Conservation (phyloP, 2,888 invertebrate genomes). For the Podotricha telesiphe region DNA sequence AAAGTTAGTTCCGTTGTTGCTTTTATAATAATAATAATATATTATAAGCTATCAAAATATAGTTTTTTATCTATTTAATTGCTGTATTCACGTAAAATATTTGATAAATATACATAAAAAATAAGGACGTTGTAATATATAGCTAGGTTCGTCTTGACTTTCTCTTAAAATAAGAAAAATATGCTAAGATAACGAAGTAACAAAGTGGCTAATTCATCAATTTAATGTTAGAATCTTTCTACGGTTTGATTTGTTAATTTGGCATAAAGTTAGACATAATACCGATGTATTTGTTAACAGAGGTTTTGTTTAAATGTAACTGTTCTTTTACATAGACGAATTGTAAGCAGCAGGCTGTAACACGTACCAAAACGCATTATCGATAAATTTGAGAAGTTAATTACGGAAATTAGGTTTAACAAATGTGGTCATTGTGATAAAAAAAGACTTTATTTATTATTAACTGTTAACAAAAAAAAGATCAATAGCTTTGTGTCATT, state of each 20-base stretch:
- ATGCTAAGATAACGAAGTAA: neutral
- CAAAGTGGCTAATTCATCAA: slow-evolving; percentile 7
- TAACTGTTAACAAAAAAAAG: too few relatives aligned
- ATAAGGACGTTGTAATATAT: slow-evolving; percentile 1
- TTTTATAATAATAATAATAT: too few relatives aligned
- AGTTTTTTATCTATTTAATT: neutral
- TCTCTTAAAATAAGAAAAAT: slow-evolving; percentile 4
- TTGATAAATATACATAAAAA: slow-evolving; percentile 1
- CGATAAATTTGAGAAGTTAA: too few relatives aligned
- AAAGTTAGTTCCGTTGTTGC: too few relatives aligned
- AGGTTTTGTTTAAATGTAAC: neutral
- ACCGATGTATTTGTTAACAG: neutral
- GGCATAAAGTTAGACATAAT: neutral
- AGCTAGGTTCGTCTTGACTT: neutral
- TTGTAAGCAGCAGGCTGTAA: too few relatives aligned
- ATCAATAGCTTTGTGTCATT: too few relatives aligned
- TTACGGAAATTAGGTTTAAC: too few relatives aligned
- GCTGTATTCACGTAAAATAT: neutral
- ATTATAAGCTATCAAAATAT: too few relatives aligned
- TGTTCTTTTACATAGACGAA: too few relatives aligned
- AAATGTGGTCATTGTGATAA: too few relatives aligned
- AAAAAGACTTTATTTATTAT: too few relatives aligned
- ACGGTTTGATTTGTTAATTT: slow-evolving; percentile 15
- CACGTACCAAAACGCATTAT: too few relatives aligned
- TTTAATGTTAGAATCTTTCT: neutral